Conservation (phyloP, 2,888 invertebrate species). For the Chloroclysta siterata region DNA sequence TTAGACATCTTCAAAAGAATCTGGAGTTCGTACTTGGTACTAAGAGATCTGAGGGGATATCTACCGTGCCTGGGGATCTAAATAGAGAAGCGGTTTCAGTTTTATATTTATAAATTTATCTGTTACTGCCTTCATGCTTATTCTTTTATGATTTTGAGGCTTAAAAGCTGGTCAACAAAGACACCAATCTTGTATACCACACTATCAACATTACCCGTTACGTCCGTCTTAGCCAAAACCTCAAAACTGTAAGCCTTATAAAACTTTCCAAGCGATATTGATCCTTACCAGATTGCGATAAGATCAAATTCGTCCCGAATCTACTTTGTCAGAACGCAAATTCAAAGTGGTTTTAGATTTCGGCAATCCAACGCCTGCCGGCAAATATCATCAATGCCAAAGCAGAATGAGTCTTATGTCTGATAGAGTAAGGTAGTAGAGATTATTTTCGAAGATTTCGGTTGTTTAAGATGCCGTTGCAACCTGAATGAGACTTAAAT, state of each 20-base stretch:
- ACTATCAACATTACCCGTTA: conserved; percentile 50
- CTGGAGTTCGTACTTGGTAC: no score
- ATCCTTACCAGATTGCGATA: conserved; percentile 21
- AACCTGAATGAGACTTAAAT: conserved; percentile 67
- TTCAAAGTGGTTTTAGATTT: conserved; percentile 25
- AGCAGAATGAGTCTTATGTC: conserved; percentile 33
- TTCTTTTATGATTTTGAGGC: conserved; percentile 47
- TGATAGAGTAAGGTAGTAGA: conserved; percentile 2
- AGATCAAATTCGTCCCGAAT: conserved; percentile 17
- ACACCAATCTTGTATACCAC: conserved; percentile 51
- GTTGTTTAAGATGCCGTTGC: conserved; percentile 39
- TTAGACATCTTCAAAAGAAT: no score
- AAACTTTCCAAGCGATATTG: conserved; percentile 15
- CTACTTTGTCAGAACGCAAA: conserved; percentile 14
- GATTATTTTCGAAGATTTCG: conserved; percentile 39
- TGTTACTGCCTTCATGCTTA: background rate
- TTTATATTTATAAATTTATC: no score
- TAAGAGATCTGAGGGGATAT: no score
- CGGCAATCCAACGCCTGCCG: conserved; percentile 33
- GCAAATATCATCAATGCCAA: conserved; percentile 7
- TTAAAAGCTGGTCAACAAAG: conserved; percentile 44
- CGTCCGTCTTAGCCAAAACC: conserved; percentile 50
- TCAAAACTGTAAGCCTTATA: conserved; percentile 31
- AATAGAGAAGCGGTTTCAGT: no score
- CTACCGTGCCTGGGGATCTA: no score